Conservation (phyloP, 2,113 vertebrate species). For the Podarcis raffonei region DNA sequence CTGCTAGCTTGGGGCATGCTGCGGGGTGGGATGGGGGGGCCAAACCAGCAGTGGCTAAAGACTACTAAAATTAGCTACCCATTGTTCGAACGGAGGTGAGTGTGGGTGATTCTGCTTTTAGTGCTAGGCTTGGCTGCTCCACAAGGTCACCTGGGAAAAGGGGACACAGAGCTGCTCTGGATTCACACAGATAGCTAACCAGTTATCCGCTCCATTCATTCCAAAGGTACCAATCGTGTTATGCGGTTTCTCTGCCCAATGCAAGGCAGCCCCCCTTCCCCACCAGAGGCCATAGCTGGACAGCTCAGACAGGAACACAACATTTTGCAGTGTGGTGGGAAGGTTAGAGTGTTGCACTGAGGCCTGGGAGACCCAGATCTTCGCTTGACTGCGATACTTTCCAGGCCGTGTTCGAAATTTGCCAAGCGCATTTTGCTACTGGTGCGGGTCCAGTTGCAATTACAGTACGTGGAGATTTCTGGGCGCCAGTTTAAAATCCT, state of each 20-base stretch:
- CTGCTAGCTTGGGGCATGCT: slow-evolving; percentile 52
- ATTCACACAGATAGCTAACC: background rate
- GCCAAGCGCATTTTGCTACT: too few species aligned
- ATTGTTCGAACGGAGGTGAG: slow-evolving; percentile 3
- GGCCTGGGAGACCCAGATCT: background rate
- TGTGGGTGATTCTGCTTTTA: slow-evolving; percentile 15
- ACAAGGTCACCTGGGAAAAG: background rate
- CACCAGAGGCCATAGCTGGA: background rate
- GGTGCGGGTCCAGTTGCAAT: too few species aligned
- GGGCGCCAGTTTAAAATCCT: too few species aligned
- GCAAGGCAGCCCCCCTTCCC: background rate
- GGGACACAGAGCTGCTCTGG: background rate
- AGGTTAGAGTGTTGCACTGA: too few species aligned
- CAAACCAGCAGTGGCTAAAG: slow-evolving; percentile 49
- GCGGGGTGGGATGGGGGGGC: too few species aligned
- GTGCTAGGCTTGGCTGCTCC: background rate
- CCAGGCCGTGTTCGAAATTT: too few species aligned
- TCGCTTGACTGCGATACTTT: background rate
- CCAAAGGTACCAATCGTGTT: too few species aligned
- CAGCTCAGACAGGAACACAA: background rate
- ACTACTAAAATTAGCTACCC: slow-evolving; percentile 19
- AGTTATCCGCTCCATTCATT: too few species aligned
- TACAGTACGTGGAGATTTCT: too few species aligned
- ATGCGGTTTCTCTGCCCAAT: too few species aligned
- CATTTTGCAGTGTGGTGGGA: background rate